phyloP scores from a whole-genome alignment of 2,797 vertebrate species.

The Sebastes paucispinis region DNA sequence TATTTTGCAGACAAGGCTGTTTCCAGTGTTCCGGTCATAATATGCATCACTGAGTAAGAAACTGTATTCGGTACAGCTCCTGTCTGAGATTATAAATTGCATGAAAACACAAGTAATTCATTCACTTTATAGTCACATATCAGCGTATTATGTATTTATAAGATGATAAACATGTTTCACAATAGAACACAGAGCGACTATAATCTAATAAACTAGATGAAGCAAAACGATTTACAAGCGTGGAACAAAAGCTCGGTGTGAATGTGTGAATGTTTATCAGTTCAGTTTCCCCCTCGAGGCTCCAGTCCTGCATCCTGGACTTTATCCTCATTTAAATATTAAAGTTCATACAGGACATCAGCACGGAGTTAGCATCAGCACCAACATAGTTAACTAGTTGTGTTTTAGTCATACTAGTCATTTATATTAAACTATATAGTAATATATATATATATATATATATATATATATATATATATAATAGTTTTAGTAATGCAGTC shows the following conservation, averaged over 20 bases:
- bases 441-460: background rate
- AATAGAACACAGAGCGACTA: background rate
- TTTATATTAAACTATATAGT: background rate
- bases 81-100: conserved; percentile 29
- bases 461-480: background rate
- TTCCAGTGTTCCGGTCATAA: conserved; percentile 3
- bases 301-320: conserved; percentile 18
- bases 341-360: background rate
- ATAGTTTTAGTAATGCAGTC: background rate
- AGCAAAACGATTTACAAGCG: conserved; percentile 35
- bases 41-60: conserved; percentile 24
- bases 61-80: conserved; percentile 1
- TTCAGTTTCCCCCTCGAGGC: background rate
- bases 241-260: conserved; percentile 2
- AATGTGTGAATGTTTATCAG: conserved; percentile 25
- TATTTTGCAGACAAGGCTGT: background rate
- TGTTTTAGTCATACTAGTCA: background rate
- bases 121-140: conserved; percentile 12
- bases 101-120: conserved; percentile 25
- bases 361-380: background rate
- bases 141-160: conserved; percentile 39
- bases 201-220: conserved; percentile 39
- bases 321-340: conserved; percentile 29
- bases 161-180: conserved; percentile 25
- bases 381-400: background rate